phyloP scores from a whole-genome alignment of 1,140 invertebrate species.

The Lucilia sericata region DNA sequence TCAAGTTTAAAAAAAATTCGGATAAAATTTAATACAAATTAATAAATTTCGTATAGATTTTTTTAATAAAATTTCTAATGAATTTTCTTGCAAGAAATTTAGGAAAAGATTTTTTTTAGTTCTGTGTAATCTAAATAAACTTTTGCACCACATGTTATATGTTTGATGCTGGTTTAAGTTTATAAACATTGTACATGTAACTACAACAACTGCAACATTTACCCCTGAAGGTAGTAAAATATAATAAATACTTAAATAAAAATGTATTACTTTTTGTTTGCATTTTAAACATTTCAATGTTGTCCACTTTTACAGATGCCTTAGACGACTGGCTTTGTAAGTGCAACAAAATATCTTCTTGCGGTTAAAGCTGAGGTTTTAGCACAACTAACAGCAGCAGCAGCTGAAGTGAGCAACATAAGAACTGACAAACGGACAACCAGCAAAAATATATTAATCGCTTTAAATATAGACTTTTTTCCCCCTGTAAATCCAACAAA shows the following conservation, averaged over 20 bases:
- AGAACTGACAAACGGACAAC: neutral
- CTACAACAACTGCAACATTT: neutral
- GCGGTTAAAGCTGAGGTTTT: neutral
- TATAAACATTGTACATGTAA: neutral
- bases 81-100: too few relatives aligned
- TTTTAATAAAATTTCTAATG: too few relatives aligned
- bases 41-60: too few relatives aligned
- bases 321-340: neutral
- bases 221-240: neutral
- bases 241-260: neutral
- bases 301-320: neutral
- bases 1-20: too few relatives aligned
- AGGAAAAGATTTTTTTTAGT: too few relatives aligned
- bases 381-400: neutral
- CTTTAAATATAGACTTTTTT: neutral
- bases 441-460: neutral
- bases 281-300: neutral
- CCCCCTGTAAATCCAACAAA: neutral
- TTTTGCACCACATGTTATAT: neutral
- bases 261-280: constrained; percentile 7
- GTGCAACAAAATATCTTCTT: neutral
- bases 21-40: too few relatives aligned
- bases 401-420: neutral
- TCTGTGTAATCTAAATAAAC: too few relatives aligned
- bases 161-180: neutral